phyloP scores from a whole-genome alignment of 1,140 invertebrate species.

The Scylla paramamosain region DNA sequence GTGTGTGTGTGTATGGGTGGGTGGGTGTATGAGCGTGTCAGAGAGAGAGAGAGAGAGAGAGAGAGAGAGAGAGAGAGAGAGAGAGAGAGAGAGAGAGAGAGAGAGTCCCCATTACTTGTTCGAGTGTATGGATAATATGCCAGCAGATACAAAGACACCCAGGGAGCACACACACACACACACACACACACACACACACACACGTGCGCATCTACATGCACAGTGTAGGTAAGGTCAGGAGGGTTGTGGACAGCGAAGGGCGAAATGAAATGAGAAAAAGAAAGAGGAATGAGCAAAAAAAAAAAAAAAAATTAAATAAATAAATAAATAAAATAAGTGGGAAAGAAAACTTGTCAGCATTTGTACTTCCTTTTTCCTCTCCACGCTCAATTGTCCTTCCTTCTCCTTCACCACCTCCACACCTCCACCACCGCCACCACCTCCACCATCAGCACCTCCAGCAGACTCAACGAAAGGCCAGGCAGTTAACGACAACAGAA shows the following conservation, averaged over 20 bases:
- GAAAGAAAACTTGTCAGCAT: neutral
- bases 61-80: too few species aligned
- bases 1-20: too few species aligned
- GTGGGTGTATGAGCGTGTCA: too few species aligned
- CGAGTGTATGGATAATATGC: too few species aligned
- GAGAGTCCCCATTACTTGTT: too few species aligned
- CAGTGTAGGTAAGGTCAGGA: neutral
- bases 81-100: too few species aligned
- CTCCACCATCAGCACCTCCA: neutral
- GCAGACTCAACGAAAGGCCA: neutral
- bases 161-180: conserved; percentile 1
- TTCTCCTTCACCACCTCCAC: too few species aligned
- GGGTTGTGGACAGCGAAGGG: neutral
- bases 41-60: too few species aligned
- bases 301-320: neutral
- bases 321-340: neutral
- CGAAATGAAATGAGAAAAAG: neutral
- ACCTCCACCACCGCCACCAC: too few species aligned
- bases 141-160: too few species aligned
- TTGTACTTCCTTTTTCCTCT: neutral
- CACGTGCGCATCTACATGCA: neutral
- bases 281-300: neutral
- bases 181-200: conserved; percentile 29
- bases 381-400: too few species aligned
- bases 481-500: neutral